Evolutionary conservation across 2,888 invertebrate species (phyloP).

Genomic region (Cheilosia scutellata): DNA sequence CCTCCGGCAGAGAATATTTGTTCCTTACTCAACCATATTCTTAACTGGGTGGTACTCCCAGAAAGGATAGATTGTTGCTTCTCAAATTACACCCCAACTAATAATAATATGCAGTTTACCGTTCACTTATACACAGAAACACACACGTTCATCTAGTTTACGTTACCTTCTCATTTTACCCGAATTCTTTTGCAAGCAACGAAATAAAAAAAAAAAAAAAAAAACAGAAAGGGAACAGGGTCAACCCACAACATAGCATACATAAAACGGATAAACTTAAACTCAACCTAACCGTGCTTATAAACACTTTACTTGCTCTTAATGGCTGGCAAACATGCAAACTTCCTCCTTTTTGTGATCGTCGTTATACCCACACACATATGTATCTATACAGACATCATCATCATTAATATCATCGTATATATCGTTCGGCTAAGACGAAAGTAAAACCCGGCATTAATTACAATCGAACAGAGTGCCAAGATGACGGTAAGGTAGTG

Average conservation of each 20-base stretch:
- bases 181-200: constrained; percentile 34
- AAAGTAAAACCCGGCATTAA: constrained; percentile 69
- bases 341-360: constrained; percentile 19
- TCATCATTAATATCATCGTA: constrained; percentile 41
- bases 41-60: constrained; percentile 58
- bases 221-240: constrained; percentile 27
- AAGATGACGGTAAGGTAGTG: background rate
- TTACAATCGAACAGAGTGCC: constrained; percentile 56
- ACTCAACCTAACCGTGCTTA: constrained; percentile 68
- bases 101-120: constrained; percentile 57
- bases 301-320: constrained; percentile 70
- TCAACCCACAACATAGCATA: constrained; percentile 31
- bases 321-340: constrained; percentile 70
- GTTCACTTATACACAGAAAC: constrained; percentile 41
- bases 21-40: constrained; percentile 44
- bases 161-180: constrained; percentile 33
- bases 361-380: background rate
- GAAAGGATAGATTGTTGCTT: constrained; percentile 74
- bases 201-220: constrained; percentile 13
- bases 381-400: background rate
- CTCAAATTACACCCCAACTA: constrained; percentile 72
- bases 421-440: constrained; percentile 65
- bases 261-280: constrained; percentile 28
- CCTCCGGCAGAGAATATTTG: constrained; percentile 57
- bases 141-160: background rate